These are phyloP conservation scores for Planiliza haematocheilus DNA, from an alignment of 2,113 vertebrate species.

Conservation along the genomic window DNA sequence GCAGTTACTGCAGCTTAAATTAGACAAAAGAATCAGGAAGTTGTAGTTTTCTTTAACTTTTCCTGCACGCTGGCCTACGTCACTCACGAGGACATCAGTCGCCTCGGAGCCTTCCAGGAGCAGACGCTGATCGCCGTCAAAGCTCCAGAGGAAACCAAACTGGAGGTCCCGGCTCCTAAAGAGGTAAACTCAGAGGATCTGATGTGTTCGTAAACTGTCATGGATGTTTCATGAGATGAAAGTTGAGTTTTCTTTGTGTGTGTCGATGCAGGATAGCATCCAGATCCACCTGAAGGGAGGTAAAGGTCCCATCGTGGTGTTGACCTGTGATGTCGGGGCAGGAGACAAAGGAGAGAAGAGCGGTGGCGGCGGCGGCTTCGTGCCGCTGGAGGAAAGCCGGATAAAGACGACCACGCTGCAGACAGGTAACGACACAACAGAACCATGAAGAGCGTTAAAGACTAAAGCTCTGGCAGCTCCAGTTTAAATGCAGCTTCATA, in stretches of 20 bases:
- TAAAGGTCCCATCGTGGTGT: constrained; percentile 87
- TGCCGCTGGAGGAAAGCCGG: constrained; percentile 75
- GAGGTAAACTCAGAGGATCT: constrained; percentile 77
- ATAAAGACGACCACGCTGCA: constrained; percentile 52
- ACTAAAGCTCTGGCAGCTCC: too few species aligned
- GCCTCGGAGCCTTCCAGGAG: constrained; percentile 86
- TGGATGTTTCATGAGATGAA: too few species aligned
- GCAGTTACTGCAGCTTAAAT: background rate
- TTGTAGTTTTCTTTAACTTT: constrained; percentile 66
- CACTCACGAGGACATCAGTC: constrained; percentile 88
- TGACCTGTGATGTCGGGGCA: constrained; percentile 81
- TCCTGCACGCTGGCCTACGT: constrained; percentile 89
- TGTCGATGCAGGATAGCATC: constrained; percentile 85
- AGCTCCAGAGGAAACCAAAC: constrained; percentile 91
- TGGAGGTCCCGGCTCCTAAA: constrained; percentile 90
- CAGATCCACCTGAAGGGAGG: constrained; percentile 89
- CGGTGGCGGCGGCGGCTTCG: constrained; percentile 51
- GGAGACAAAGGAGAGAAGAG: background rate
- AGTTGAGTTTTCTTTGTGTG: too few species aligned
- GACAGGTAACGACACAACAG: constrained; percentile 49
- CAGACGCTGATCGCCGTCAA: constrained; percentile 92
- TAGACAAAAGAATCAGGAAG: background rate
- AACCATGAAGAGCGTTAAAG: too few species aligned
- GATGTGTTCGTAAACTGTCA: too few species aligned
- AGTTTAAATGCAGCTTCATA: too few species aligned